phyloP scores from a whole-genome alignment of 1,140 invertebrate species.

The Heliconius melpomene region DNA sequence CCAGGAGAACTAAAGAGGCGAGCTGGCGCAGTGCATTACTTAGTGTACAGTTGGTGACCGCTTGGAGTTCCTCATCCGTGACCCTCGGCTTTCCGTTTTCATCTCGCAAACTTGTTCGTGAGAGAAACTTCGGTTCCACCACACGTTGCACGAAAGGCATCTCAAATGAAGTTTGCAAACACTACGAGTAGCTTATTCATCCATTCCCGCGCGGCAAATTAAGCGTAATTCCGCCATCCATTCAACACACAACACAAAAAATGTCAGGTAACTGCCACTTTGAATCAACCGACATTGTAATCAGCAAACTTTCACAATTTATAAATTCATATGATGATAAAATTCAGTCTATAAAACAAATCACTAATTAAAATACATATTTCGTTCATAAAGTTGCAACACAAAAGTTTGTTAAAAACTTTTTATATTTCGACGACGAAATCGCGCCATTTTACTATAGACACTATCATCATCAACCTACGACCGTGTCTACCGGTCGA shows the following conservation, averaged over 20 bases:
- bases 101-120: slow-evolving; percentile 83
- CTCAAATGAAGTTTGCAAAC: slow-evolving; percentile 61
- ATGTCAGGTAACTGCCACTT: slow-evolving; percentile 81
- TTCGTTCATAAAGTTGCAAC: slow-evolving; percentile 51
- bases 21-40: slow-evolving; percentile 89
- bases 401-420: slow-evolving; percentile 73
- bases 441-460: slow-evolving; percentile 65
- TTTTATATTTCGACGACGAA: slow-evolving; percentile 71
- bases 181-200: slow-evolving; percentile 63
- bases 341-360: slow-evolving; percentile 34
- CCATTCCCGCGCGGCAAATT: slow-evolving; percentile 73
- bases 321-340: slow-evolving; percentile 43
- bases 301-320: slow-evolving; percentile 66
- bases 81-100: slow-evolving; percentile 82
- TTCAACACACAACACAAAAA: slow-evolving; percentile 80
- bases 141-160: slow-evolving; percentile 89
- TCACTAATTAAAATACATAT: slow-evolving; percentile 31
- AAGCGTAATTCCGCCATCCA: slow-evolving; percentile 76
- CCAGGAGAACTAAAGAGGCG: slow-evolving; percentile 88
- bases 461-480: slow-evolving; percentile 33
- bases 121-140: slow-evolving; percentile 86
- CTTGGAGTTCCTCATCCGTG: slow-evolving; percentile 86
- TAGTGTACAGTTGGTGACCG: slow-evolving; percentile 89
- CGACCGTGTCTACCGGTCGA: slow-evolving; percentile 57
- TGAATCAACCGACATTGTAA: slow-evolving; percentile 79